Evolutionary conservation across 2,888 invertebrate species (phyloP), one percentile per base, ranked within the genome.

Genomic region (Serrognathus titanus): DNA sequence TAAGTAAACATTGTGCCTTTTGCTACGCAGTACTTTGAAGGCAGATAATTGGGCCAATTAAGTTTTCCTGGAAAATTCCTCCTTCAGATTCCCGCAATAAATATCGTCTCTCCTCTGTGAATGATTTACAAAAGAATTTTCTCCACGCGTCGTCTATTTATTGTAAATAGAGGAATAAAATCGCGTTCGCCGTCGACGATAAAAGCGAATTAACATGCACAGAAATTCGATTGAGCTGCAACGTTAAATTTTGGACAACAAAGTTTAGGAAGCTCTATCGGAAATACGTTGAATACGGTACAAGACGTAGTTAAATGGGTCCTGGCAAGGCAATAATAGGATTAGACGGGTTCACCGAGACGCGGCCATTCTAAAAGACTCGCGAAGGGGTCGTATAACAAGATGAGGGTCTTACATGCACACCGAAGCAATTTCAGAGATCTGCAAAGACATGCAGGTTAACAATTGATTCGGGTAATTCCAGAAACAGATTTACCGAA

Each of bases 281-380:
- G 12, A 43, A 43, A 43, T 31, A 37, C 38, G 38, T 35, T 53
- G 13, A 37, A 40, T 48, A 13, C 35, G 36, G 50, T 49, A 50
- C 37, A 48, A 37, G 53, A 43, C 48, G 45, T 57, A 57, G 60
- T 62, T 60, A 64, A 64, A 64, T 63, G 61, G 59, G 61, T 61
- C 60, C 59, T 51, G 37, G 61, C 20, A 43, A 43, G 43, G 57
- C 62, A 67, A 64, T 67, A 66, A 66, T 67, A 62, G 64, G 66
- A 67, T 67, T 67, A 67, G 64, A 63, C 49, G 62, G 59, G 63
- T 50, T 54, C 43, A 43, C 43, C 43, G 43, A 43, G 43, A 43
- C 43, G 43, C 43, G 43, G 43, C 37, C 16, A 48, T 38, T 48
- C 48, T 36, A 37, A 37, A 38, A 38, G 12, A 38, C 37, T 37